Base-by-base conservation (phyloP, 2,888 invertebrate species). In the Troides aeacus region DNA sequence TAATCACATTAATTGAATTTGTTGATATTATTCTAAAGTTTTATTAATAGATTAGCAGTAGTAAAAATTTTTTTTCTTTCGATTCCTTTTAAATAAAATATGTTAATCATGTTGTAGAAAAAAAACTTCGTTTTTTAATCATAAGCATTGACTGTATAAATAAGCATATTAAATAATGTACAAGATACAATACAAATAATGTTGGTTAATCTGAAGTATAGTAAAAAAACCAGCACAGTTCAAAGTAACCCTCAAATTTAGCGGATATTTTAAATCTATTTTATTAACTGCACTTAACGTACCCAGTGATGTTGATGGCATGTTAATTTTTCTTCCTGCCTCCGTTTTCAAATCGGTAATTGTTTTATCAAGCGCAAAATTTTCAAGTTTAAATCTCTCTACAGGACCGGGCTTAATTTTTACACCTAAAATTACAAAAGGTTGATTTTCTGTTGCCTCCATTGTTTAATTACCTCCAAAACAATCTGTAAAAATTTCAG, bases 291-390 rank as follows among this genome's bases (percentile, higher is more conserved):
- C 8, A 15, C n/a, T 7, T 18, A 42, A 69, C 75, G 72, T 87
- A 95, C 95, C 95, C 76, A 95, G 86, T 42, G 92, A 91, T 71
- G 94, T 86, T 71, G 93, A 93, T 7, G 94, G 90, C 24, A 94
- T 77, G 77, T 94, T 94, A 56, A 93, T 83, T 80, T 92, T 93
- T 76, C 90, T 91, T 70, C 94, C 94, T 72, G 94, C 94, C 81
- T 94, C 93, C 69, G 80, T 83, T 87, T 93, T 95, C 2, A 96
- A 84, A 63, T 84, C 82, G 70, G 93, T 93, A 0, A 95, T 94
- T 78, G 94, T 95, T 50, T 92, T 93, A 63, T 95, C 94, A 30
- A 95, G 85, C 70, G 94, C 90, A 68, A 95, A 90, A 80, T 95
- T 94, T 72, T 94, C 94, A 60, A 96, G 74, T 76, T 88, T 91